phyloP scores from a whole-genome alignment of 1,140 invertebrate genomes.

The Trichomalopsis sarcophagae region DNA sequence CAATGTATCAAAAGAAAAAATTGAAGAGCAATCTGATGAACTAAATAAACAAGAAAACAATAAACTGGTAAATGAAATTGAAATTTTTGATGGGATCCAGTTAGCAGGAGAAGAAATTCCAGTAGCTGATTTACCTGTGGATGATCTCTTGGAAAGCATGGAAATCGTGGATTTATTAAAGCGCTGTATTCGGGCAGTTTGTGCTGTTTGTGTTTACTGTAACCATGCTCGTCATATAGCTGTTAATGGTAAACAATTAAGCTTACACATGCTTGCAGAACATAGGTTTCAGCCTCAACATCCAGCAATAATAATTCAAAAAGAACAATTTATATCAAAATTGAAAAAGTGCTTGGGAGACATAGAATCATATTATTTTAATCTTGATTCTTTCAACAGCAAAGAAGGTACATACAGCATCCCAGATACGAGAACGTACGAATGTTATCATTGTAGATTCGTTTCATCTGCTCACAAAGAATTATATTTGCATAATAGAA shows the following conservation, averaged over 20 bases:
- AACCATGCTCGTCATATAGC: slow-evolving; percentile 88
- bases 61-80: slow-evolving; percentile 45
- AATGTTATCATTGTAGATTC: slow-evolving; percentile 89
- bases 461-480: slow-evolving; percentile 86
- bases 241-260: slow-evolving; percentile 86
- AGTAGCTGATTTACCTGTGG: slow-evolving; percentile 82
- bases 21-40: slow-evolving; percentile 35
- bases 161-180: slow-evolving; percentile 82
- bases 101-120: slow-evolving; percentile 80
- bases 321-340: slow-evolving; percentile 80
- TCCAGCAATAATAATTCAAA: slow-evolving; percentile 70
- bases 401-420: slow-evolving; percentile 73
- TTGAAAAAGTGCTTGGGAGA: slow-evolving; percentile 80
- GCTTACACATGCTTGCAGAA: slow-evolving; percentile 84
- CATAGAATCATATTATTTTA: slow-evolving; percentile 80
- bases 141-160: slow-evolving; percentile 83
- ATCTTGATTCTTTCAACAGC: slow-evolving; percentile 82
- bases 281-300: slow-evolving; percentile 83
- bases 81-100: slow-evolving; percentile 63
- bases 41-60: slow-evolving; percentile 46
- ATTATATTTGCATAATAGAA: slow-evolving; percentile 87
- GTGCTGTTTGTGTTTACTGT: slow-evolving; percentile 85
- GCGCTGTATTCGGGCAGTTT: slow-evolving; percentile 82
- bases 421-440: slow-evolving; percentile 78
- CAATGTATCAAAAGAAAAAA: slow-evolving; percentile 47